Conservation (phyloP, 1,140 invertebrate genomes). For the Brachionus asplanchnoidis region DNA sequence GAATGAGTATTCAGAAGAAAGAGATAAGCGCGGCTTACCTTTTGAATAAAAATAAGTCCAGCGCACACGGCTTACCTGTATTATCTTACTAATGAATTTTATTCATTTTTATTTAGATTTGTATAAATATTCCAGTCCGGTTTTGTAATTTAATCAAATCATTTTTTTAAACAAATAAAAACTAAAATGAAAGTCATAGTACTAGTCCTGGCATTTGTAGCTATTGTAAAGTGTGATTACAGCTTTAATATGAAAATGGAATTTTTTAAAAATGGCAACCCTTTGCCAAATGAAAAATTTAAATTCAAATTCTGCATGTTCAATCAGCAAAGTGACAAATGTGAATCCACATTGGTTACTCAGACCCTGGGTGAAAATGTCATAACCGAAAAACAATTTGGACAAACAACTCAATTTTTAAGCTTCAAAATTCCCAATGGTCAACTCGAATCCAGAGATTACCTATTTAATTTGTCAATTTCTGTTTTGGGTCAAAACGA, state of each 20-base stretch:
- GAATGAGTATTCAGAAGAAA: background rate
- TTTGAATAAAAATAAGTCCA: background rate
- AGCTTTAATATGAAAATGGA: constrained; percentile 6
- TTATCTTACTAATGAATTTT: background rate
- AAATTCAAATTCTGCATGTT: constrained; percentile 26
- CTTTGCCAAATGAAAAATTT: background rate
- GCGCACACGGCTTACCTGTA: background rate
- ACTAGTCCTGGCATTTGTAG: background rate
- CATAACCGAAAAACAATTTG: constrained; percentile 34
- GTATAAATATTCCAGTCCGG: background rate
- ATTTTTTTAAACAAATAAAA: background rate
- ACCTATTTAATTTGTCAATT: constrained; percentile 23
- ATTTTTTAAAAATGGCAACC: background rate
- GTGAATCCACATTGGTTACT: background rate
- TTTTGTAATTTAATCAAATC: background rate
- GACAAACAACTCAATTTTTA: constrained; percentile 13
- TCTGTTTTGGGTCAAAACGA: background rate
- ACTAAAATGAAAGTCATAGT: constrained; percentile 9
- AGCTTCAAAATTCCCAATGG: background rate
- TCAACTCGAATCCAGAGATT: background rate
- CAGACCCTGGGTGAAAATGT: background rate
- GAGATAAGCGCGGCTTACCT: background rate
- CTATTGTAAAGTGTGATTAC: background rate
- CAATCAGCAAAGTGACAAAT: background rate
- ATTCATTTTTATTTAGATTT: constrained; percentile 17